Evolutionary conservation across 2,888 invertebrate genomes (phyloP).

Genomic region (Drosophila tripunctata): DNA sequence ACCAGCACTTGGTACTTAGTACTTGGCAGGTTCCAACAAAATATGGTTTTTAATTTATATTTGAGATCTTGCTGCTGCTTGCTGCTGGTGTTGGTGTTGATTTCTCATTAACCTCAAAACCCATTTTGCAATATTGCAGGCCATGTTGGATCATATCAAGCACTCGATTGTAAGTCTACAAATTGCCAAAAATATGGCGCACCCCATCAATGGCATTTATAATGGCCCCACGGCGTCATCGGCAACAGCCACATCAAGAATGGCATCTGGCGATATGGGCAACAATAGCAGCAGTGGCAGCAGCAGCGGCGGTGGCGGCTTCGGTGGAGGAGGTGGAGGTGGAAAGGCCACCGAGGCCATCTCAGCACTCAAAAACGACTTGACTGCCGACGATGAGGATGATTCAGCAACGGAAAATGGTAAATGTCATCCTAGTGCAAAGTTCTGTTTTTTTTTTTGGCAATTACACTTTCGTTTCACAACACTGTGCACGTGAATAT

Average conservation of each 20-base stretch:
- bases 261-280: conserved; percentile 18
- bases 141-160: conserved; percentile 98
- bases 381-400: conserved; percentile 74
- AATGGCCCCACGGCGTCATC: conserved; percentile 86
- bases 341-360: conserved; percentile 38
- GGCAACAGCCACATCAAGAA: conserved; percentile 30
- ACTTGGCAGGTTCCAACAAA: conserved; percentile 3
- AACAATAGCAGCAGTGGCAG: conserved; percentile 6
- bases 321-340: neutral
- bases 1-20: neutral
- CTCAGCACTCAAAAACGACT: conserved; percentile 50
- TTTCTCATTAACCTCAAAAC: conserved; percentile 4
- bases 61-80: conserved; percentile 34
- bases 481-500: conserved; percentile 1
- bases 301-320: neutral
- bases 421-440: conserved; percentile 59
- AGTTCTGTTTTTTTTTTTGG: conserved; percentile 22
- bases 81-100: conserved; percentile 1
- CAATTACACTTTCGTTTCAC: conserved; percentile 13
- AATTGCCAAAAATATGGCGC: conserved; percentile 98
- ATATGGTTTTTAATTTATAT: conserved; percentile 46
- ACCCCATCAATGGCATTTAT: conserved; percentile 95
- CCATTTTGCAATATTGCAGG: conserved; percentile 86
- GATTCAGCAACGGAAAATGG: conserved; percentile 81
- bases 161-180: conserved; percentile 99